Conservation (phyloP, 2,888 invertebrate species). For the Hypercompe scribonia region DNA sequence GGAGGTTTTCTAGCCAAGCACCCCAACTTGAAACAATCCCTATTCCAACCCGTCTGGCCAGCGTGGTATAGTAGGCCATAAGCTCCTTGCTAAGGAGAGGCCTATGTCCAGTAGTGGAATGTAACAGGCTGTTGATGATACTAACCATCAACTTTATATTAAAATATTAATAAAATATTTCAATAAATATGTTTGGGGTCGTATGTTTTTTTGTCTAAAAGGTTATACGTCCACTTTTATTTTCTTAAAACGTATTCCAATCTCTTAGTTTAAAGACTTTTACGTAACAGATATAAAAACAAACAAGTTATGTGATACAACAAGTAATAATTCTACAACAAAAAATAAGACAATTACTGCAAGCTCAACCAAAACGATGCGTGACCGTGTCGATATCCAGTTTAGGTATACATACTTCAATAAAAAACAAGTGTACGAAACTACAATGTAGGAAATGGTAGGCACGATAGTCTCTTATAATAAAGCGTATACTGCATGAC, state of each 20-base stretch:
- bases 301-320: slow-evolving; percentile 7
- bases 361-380: slow-evolving; percentile 15
- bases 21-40: too few relatives aligned
- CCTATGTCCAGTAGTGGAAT: too few relatives aligned
- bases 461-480: slow-evolving; percentile 10
- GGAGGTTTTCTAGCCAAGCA: too few relatives aligned
- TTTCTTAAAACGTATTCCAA: background rate
- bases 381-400: slow-evolving; percentile 9
- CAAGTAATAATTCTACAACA: background rate
- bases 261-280: background rate
- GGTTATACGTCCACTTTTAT: background rate
- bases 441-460: slow-evolving; percentile 4
- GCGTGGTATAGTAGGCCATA: too few relatives aligned
- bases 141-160: too few relatives aligned
- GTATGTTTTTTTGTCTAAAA: background rate
- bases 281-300: background rate
- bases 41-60: too few relatives aligned
- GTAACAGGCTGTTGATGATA: too few relatives aligned
- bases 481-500: slow-evolving; percentile 14
- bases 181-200: too few relatives aligned
- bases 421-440: slow-evolving; percentile 1
- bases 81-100: too few relatives aligned
- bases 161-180: too few relatives aligned
- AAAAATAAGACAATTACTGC: slow-evolving; percentile 10
- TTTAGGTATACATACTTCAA: slow-evolving; percentile 10